Evolutionary conservation across 2,797 vertebrate species (phyloP), one percentile per base, ranked within the genome.

Genomic region (Loris lydekkerianus): DNA sequence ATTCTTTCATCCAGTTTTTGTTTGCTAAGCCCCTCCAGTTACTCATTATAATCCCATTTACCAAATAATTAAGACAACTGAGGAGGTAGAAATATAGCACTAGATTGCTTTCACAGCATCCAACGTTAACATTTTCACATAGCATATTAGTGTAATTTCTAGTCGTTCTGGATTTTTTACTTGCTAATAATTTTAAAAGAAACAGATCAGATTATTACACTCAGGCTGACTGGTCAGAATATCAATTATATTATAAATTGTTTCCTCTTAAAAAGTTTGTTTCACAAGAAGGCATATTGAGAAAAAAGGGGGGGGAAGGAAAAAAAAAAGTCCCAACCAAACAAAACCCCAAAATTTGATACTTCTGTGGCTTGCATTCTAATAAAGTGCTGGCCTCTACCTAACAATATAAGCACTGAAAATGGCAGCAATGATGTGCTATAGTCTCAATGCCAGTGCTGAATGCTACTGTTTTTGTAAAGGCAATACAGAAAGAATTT

Each of bases 81-180:
- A 98, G 98, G 98, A 98, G 98, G 98, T 99, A 99, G 98, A 98
- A 98, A 98, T 98, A 99, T 97, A 99, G 98, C 97, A 98, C 98
- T 98, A 98, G 98, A 97, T 98, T 98, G 98, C 98, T 98, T 98
- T 99, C 98, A 98, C 98, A 98, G 98, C 98, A 98, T 98, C 98
- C 96, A 97, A 98, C 98, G 98, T 92, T 29, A 98, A 98, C 97
- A 97, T 98, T 97, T 97, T 98, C 96, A 91, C 98, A 98, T 95
- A 98, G 98, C 98, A 98, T 97, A 97, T 98, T 98, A 98, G 97
- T 98, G 96, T 98, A 98, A 97, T 94, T 98, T 98, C 98, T 97
- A 97, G 94, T 98, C 97, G 96, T 98, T 98, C 94, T 97, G 97
- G 97, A 95, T 96, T 92, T 97, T 97, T 98, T 78, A 80, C 82